Evolutionary conservation across 2,113 vertebrate genomes (phyloP).

Genomic region (Serinus canaria): DNA sequence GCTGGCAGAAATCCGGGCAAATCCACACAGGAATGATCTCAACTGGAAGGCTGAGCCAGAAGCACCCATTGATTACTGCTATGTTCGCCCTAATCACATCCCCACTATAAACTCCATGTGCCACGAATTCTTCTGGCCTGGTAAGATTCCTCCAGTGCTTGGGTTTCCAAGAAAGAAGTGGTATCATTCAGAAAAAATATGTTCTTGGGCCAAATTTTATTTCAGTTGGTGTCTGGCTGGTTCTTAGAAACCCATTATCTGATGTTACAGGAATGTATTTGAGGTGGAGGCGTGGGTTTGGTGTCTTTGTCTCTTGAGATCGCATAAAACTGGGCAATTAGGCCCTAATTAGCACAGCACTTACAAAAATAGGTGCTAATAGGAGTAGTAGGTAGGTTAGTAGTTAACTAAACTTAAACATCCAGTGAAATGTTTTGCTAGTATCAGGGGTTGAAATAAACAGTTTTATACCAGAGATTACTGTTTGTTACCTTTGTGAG

Average conservation of each 20-base stretch:
- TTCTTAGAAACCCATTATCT: slow-evolving; percentile 24
- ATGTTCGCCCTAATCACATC: slow-evolving; percentile 93
- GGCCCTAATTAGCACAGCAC: not conserved
- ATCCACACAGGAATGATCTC: slow-evolving; percentile 76
- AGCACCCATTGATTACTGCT: slow-evolving; percentile 93
- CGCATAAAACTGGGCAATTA: not conserved
- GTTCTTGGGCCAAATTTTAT: not conserved
- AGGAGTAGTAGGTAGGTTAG: not conserved
- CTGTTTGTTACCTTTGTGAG: not conserved
- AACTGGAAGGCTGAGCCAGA: slow-evolving; percentile 83
- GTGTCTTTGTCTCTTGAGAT: slow-evolving; percentile 37
- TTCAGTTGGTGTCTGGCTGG: not conserved
- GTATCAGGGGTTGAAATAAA: not conserved
- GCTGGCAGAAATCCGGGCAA: slow-evolving; percentile 84
- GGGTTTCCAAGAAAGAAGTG: not conserved
- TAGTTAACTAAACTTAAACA: not conserved
- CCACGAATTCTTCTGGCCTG: slow-evolving; percentile 96
- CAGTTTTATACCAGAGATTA: not conserved
- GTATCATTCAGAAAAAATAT: not conserved
- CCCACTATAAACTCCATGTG: slow-evolving; percentile 97
- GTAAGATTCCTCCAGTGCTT: slow-evolving; percentile 66
- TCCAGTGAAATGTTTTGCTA: not conserved
- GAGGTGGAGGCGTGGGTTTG: not conserved
- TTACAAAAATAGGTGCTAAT: not conserved
- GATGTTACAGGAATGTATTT: not conserved